Evolutionary conservation across 2,888 invertebrate species (phyloP).

Genomic region (Theretra japonica): DNA sequence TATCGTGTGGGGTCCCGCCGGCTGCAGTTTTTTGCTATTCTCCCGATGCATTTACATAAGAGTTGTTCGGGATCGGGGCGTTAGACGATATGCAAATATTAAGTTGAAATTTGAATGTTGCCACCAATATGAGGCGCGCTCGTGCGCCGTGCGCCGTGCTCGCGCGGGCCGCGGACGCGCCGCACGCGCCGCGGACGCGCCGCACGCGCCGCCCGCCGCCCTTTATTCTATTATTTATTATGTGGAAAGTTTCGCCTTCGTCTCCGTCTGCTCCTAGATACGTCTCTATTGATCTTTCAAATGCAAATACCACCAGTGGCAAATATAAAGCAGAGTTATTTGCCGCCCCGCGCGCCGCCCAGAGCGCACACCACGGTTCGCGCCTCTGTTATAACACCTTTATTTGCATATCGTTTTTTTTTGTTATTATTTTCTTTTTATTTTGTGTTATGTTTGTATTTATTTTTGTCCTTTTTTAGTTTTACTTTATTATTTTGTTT

Average conservation of each 20-base stretch:
- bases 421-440: conserved; percentile 60
- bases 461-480: conserved; percentile 82
- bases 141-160: conserved; percentile 56
- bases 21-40: conserved; percentile 77
- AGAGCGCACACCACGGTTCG: not conserved
- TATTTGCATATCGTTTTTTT: conserved; percentile 80
- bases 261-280: conserved; percentile 62
- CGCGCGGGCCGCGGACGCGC: conserved; percentile 50
- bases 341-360: conserved; percentile 43
- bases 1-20: conserved; percentile 76
- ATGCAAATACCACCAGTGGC: conserved; percentile 70
- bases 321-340: conserved; percentile 59
- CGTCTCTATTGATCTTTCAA: conserved; percentile 70
- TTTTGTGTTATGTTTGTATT: conserved; percentile 82
- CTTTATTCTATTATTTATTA: conserved; percentile 66
- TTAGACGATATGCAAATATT: conserved; percentile 84
- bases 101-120: conserved; percentile 73
- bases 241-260: conserved; percentile 66
- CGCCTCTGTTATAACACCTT: conserved; percentile 47
- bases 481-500: conserved; percentile 69
- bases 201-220: conserved; percentile 77
- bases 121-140: conserved; percentile 53
- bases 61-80: conserved; percentile 75
- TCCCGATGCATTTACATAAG: conserved; percentile 75
- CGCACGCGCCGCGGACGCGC: conserved; percentile 51